phyloP scores from a whole-genome alignment of 2,113 vertebrate species.

The Nestor notabilis region DNA sequence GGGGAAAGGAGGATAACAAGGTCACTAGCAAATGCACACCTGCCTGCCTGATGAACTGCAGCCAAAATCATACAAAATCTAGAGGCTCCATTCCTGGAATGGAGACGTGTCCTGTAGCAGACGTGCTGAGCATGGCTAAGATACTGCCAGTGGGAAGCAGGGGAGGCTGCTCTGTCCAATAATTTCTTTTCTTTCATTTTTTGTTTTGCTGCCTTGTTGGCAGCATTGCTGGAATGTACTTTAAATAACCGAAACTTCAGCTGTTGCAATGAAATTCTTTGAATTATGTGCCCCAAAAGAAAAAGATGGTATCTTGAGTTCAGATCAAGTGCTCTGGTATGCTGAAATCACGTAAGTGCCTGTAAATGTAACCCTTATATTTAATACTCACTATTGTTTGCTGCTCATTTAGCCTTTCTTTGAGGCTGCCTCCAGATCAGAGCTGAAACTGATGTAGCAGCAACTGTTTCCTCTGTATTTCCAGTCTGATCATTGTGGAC shows the following conservation, averaged over 20 bases:
- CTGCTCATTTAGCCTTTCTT: neutral
- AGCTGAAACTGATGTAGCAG: neutral
- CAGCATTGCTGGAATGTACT: conserved; percentile 31
- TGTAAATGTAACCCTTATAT: neutral
- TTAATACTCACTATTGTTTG: neutral
- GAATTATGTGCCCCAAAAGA: neutral
- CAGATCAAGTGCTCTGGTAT: conserved; percentile 17
- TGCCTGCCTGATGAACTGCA: neutral
- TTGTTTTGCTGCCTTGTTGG: conserved; percentile 41
- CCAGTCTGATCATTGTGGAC: neutral
- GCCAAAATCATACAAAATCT: neutral
- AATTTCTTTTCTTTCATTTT: conserved; percentile 28
- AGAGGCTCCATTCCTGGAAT: neutral
- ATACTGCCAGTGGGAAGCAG: neutral
- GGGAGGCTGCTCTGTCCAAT: neutral
- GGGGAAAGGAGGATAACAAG: neutral
- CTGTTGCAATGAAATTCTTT: conserved; percentile 31
- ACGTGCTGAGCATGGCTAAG: neutral
- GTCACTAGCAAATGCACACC: neutral
- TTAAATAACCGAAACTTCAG: conserved; percentile 62
- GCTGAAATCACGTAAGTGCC: neutral
- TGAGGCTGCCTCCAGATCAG: neutral
- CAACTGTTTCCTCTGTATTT: neutral
- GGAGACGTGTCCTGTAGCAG: neutral
- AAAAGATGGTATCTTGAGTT: conserved; percentile 6